phyloP scores from a whole-genome alignment of 2,113 vertebrate genomes.

The Sebastes fasciatus region DNA sequence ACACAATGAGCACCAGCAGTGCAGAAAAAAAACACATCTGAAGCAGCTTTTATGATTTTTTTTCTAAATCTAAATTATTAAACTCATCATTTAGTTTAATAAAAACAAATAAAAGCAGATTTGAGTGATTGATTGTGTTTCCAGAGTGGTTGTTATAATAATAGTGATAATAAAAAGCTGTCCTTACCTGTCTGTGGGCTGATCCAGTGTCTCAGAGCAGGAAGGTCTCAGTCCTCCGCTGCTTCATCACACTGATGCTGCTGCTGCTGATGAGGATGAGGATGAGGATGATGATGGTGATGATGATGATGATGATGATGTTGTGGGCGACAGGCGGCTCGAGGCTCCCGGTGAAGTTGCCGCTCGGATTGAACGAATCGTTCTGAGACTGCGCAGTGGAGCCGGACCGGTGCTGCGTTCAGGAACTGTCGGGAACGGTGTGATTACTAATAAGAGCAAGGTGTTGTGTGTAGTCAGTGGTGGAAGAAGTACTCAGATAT shows the following conservation, averaged over 20 bases:
- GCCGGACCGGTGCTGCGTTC: slow-evolving; percentile 38
- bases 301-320: slow-evolving; percentile 43
- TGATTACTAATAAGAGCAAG: rapidly evolving
- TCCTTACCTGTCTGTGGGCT: slow-evolving; percentile 70
- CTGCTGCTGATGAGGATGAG: slow-evolving; percentile 38
- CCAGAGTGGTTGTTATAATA: not conserved
- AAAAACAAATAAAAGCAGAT: not conserved
- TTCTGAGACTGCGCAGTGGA: slow-evolving; percentile 63
- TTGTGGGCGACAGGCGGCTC: slow-evolving; percentile 69
- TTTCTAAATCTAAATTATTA: not conserved
- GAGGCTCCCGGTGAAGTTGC: slow-evolving; percentile 67
- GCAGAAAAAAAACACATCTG: slow-evolving; percentile 8
- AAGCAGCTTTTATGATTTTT: slow-evolving; percentile 9
- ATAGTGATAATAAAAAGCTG: slow-evolving; percentile 13
- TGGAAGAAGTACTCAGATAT: not conserved
- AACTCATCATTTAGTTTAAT: slow-evolving; percentile 12
- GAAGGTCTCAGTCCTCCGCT: slow-evolving; percentile 62
- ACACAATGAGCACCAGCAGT: slow-evolving; percentile 11
- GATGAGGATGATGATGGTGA: slow-evolving; percentile 41
- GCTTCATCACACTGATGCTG: slow-evolving; percentile 76
- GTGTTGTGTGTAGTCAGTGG: not conserved
- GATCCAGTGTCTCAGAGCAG: slow-evolving; percentile 71
- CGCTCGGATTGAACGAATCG: slow-evolving; percentile 53
- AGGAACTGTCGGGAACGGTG: not conserved
- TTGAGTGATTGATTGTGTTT: not conserved